Conservation (phyloP, 2,113 vertebrate genomes). For the Grallaria varia region DNA sequence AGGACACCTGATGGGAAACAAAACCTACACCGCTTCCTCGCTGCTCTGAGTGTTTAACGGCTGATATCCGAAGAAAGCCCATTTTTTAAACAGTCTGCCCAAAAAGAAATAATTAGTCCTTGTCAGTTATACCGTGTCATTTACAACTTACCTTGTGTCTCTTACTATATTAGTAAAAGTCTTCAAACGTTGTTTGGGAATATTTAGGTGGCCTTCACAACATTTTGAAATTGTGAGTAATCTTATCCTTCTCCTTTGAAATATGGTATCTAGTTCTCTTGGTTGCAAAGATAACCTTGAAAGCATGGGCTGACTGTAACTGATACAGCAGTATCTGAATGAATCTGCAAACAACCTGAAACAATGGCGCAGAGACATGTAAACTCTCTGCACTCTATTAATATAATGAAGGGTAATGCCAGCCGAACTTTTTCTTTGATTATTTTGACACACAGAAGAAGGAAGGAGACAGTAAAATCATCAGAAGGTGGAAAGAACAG, state of each 20-base stretch:
- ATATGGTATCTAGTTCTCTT: neutral
- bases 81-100: neutral
- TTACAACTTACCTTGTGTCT: neutral
- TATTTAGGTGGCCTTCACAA: neutral
- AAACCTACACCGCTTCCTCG: rapidly evolving
- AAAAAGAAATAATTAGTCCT: neutral
- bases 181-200: neutral
- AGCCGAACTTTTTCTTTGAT: neutral
- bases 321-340: neutral
- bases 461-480: neutral
- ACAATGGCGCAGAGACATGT: neutral
- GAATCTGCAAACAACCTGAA: neutral
- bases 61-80: neutral
- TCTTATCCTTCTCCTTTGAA: neutral
- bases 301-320: neutral
- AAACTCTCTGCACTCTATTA: neutral
- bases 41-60: neutral
- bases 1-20: neutral
- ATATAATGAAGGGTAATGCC: neutral
- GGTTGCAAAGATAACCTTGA: neutral
- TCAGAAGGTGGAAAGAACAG: neutral
- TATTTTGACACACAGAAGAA: neutral
- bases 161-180: neutral
- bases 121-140: neutral
- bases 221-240: neutral